Evolutionary conservation across 2,888 invertebrate species (phyloP), one percentile per base, ranked within the genome.

Genomic region (Archips xylosteana): DNA sequence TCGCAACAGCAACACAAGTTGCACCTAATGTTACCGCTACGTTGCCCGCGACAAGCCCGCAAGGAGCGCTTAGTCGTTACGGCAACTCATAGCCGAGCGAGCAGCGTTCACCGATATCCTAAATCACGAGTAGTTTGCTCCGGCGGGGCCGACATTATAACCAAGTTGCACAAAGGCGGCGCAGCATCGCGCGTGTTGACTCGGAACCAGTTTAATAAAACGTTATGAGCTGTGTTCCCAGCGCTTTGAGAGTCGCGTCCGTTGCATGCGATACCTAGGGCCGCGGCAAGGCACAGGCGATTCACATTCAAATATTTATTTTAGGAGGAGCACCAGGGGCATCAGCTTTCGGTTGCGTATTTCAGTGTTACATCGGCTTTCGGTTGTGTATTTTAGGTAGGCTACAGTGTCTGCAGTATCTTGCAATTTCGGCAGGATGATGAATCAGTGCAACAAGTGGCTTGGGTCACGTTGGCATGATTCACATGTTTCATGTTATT

Each of bases 191-290:
- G 62, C 60, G 54, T 57, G 67, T 63, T 67, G 62, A 47, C 62
- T 62, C 57, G 67, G 67, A 57, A 68, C 49, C 34, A 36, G 63
- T 69, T 69, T 69, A 68, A 73, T 73, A 73, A 69, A 73, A 73
- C 42, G 73, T 64, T 73, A 73, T 73, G 73, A 73, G 73, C 69
- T 69, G 64, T 47, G 68, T 63, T 64, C 73, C 42, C 36, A 47
- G 47, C 57, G 57, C 67, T 47, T 47, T 49, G 51, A 64, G 59
- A 36, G 42, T 10, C 23, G 63, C 64, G 64, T 64, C 69, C 64
- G 51, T 64, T 39, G 73, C 57, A 64, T n/a, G 62, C 66, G 57
- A 54, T 51, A 15, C 61, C 34, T 3, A 3, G n/a, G 34, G 42
- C 61, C 39, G 8, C 34, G 54, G 51, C 42, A 61, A 66, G 61